Conservation (phyloP, 2,888 invertebrate genomes). For the Sinopyrophorus schimmeli region DNA sequence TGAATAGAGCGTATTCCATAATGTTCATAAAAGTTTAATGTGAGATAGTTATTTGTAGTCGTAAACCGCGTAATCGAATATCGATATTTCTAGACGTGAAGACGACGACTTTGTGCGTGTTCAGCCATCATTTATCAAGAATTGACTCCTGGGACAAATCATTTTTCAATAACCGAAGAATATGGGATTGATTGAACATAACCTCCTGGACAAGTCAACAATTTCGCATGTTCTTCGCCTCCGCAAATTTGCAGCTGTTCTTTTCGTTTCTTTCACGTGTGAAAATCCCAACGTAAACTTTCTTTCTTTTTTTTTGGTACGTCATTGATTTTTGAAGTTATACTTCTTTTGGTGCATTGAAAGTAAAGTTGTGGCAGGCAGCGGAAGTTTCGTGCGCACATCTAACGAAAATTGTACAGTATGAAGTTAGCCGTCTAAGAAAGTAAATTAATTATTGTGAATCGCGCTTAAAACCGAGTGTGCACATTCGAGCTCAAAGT, state of each 20-base stretch:
- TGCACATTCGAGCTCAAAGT: no score
- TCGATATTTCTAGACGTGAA: conserved; percentile 32
- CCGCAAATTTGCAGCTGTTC: conserved; percentile 9
- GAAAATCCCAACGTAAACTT: no score
- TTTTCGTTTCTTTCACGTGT: conserved; percentile 1
- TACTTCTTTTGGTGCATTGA: no score
- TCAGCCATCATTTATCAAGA: conserved; percentile 42
- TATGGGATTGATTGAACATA: conserved; percentile 43
- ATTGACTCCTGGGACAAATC: conserved; percentile 45
- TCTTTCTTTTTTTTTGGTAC: no score
- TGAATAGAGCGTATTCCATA: conserved; percentile 16
- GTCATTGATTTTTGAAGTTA: no score
- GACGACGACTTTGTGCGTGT: conserved; percentile 38
- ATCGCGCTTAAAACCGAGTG: no score
- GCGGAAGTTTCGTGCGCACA: no score
- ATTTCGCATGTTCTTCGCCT: conserved; percentile 19
- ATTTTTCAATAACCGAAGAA: conserved; percentile 46
- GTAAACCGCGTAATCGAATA: conserved; percentile 31
- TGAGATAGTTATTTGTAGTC: conserved; percentile 23
- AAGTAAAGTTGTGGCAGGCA: no score
- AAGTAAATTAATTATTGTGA: no score
- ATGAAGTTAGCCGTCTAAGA: no score
- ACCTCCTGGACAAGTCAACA: conserved; percentile 28
- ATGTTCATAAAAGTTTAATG: conserved; percentile 23
- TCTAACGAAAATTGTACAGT: no score